Base-by-base conservation (phyloP, 92 coral and sea anemone species). In the Paramuricea clavata region DNA sequence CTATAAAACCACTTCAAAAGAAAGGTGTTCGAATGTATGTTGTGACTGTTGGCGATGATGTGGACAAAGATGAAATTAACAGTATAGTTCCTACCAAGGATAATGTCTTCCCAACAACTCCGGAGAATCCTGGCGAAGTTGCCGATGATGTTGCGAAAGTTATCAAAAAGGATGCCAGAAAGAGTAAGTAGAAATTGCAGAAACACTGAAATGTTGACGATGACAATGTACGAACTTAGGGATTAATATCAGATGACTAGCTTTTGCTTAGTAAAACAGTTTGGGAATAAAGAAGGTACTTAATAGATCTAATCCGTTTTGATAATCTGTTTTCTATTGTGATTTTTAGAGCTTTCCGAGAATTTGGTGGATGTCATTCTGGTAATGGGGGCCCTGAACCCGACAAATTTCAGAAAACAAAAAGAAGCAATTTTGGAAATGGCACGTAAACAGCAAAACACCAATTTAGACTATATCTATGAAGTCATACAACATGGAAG, bases 11-110 rank as follows among this genome's bases (percentile, higher is more conserved):
- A 19, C 86, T 93, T 17, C 67, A 84, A 31, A 70, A 83, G 62
- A 82, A 78, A 31, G 92, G 93, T 23, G 94, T 88, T 27, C 72
- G 80, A 25, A 86, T 88, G 43, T 76, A 85, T 52, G 93, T 87
- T 17, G 95, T 91, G 60, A 83, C 83, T 17, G 47, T 87, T 30
- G 81, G 81, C 2, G 33, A 49, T 13, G 52, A 34, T 5, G 81
- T 74, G 17, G 62, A 44, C 17, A 28, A 74, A 5, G 27, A 36
- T n/a, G 95, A 94, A 50, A 76, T 93, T 50, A 90, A 83, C 16
- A 49, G 34, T 11, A 74, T 87, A 25, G 93, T 78, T 12, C 65
- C 91, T 6, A 69, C 35, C 17, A 80, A 92, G 17, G 86, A 65
- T 16, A 65, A 94, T 78, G 78, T 79, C 12, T 79, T 79, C 57